Evolutionary conservation across 2,113 vertebrate species (phyloP).

Genomic region (Megalops atlanticus): DNA sequence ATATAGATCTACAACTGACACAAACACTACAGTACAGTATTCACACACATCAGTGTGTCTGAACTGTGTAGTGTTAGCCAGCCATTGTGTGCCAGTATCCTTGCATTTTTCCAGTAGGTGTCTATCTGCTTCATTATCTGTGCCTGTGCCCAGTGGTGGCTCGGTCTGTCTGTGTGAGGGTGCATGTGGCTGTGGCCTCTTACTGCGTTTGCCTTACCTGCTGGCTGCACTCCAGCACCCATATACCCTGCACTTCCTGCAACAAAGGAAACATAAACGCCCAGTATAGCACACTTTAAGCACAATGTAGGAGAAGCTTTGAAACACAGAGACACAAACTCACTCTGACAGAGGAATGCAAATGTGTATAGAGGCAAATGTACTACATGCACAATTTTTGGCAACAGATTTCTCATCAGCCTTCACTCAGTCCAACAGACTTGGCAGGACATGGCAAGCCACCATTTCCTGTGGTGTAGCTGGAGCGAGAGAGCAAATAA

Average conservation of each 20-base stretch:
- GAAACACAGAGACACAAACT: too few relatives aligned
- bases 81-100: not conserved
- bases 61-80: not conserved
- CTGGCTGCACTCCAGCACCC: conserved; percentile 46
- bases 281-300: not conserved
- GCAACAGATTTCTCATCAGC: not conserved
- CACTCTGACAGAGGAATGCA: not conserved
- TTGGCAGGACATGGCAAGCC: too few relatives aligned
- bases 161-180: not conserved
- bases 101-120: too few relatives aligned
- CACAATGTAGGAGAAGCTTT: not conserved
- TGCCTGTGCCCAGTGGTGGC: not conserved
- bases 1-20: not conserved
- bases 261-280: conserved; percentile 32
- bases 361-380: not conserved
- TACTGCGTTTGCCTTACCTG: conserved; percentile 47
- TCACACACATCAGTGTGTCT: not conserved
- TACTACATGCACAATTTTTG: not conserved
- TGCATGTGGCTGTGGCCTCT: not conserved
- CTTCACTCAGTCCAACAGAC: too few relatives aligned
- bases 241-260: conserved; percentile 51
- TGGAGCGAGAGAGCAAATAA: too few relatives aligned
- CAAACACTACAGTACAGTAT: not conserved
- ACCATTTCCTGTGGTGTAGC: too few relatives aligned
- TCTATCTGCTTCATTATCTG: too few relatives aligned